These are phyloP conservation scores for Ephydatia muelleri DNA, from an alignment of 37 sponge, comb jelly and placozoan species.

Conservation along the genomic window DNA sequence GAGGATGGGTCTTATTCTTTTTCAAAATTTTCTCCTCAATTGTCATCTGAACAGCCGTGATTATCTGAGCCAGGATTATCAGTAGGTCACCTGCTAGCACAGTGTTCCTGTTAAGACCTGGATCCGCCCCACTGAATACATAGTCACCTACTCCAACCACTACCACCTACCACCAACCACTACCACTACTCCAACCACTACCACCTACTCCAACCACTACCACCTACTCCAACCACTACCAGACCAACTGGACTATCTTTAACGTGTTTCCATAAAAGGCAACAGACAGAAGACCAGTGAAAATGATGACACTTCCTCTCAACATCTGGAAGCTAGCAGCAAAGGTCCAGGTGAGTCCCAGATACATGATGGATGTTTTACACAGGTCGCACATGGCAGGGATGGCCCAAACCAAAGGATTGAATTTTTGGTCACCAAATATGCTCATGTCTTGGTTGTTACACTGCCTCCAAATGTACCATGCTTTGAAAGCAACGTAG, in stretches of 20 bases:
- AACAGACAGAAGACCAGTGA: conserved; percentile 93
- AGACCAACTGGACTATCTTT: conserved; percentile 63
- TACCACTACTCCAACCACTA: conserved; percentile 89
- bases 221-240: no score
- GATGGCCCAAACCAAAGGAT: conserved; percentile 84
- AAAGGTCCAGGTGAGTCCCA: conserved; percentile 93
- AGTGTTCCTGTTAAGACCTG: background rate
- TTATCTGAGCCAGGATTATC: conserved; percentile 89
- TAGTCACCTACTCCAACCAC: conserved; percentile 84
- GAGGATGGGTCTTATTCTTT: conserved; percentile 84
- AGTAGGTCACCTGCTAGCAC: conserved; percentile 88
- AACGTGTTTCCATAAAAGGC: conserved; percentile 77
- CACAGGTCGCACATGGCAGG: conserved; percentile 91
- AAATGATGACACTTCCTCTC: conserved; percentile 94
- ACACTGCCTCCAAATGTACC: conserved; percentile 38
- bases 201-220: no score
- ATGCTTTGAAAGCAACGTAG: conserved; percentile 76
- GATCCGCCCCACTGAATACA: conserved; percentile 35
- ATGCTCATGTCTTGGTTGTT: conserved; percentile 51
- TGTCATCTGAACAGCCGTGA: conserved; percentile 85
- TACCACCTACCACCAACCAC: conserved; percentile 84
- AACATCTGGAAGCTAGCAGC: conserved; percentile 97
- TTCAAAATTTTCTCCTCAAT: conserved; percentile 89
- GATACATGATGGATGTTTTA: conserved; percentile 89
- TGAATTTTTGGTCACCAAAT: conserved; percentile 84